phyloP scores from a whole-genome alignment of 2,797 vertebrate genomes.

The Nyctalus aviator region DNA sequence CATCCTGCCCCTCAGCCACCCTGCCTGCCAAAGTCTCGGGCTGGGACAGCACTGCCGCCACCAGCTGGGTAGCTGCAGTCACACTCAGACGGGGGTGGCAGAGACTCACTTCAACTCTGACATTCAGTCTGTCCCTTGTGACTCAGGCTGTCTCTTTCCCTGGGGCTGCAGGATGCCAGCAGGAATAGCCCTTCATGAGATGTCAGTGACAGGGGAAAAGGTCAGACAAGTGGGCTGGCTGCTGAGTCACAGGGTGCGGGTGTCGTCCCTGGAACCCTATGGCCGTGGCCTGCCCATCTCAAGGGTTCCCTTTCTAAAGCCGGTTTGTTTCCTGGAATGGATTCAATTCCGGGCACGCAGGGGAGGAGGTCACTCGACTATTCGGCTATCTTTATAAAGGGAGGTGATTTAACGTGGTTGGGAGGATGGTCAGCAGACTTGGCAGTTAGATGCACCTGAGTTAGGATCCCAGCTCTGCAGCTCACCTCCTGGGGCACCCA shows the following conservation, averaged over 20 bases:
- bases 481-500: not conserved
- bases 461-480: not conserved
- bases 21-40: constrained; percentile 62
- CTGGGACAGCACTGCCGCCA: constrained; percentile 72
- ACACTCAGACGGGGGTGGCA: constrained; percentile 80
- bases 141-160: constrained; percentile 77
- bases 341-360: not conserved
- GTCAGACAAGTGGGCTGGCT: constrained; percentile 54
- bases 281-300: not conserved
- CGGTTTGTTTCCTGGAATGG: not conserved
- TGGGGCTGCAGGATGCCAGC: constrained; percentile 72
- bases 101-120: constrained; percentile 87
- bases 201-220: constrained; percentile 48
- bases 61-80: constrained; percentile 69
- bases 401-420: not conserved
- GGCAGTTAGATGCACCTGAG: not conserved
- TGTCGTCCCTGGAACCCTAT: not conserved
- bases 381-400: not conserved
- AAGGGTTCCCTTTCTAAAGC: not conserved
- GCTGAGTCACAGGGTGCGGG: constrained; percentile 61
- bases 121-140: constrained; percentile 85
- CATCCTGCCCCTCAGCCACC: not conserved
- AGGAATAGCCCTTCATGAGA: constrained; percentile 76
- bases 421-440: not conserved
- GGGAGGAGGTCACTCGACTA: not conserved